These are phyloP conservation scores for Alviniconcha strummeri DNA, from an alignment of 2,888 invertebrate species.

Conservation along the genomic window DNA sequence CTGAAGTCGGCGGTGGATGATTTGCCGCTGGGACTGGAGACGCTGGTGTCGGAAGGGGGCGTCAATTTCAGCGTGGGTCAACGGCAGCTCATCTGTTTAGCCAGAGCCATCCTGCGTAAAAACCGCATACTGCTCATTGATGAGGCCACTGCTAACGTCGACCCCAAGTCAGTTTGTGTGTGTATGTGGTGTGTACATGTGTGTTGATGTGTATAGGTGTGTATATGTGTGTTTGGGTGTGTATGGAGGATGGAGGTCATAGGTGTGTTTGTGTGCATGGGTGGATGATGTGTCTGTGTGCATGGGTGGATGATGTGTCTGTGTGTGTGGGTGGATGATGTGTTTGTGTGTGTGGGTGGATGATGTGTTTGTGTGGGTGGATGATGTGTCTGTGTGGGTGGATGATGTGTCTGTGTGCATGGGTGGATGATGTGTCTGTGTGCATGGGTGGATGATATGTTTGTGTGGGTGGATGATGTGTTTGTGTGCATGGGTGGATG, in stretches of 20 bases:
- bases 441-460: conserved; percentile 25
- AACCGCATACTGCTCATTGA: conserved; percentile 72
- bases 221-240: background rate
- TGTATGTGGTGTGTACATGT: conserved; percentile 1
- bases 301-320: too few relatives aligned
- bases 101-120: conserved; percentile 66
- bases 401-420: too few relatives aligned
- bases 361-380: too few relatives aligned
- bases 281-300: too few relatives aligned
- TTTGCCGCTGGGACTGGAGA: conserved; percentile 41
- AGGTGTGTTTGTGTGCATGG: too few relatives aligned
- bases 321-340: too few relatives aligned
- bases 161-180: conserved; percentile 57
- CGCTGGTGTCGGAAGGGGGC: conserved; percentile 8
- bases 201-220: background rate
- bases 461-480: conserved; percentile 19
- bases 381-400: too few relatives aligned
- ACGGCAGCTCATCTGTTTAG: conserved; percentile 60
- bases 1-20: conserved; percentile 64
- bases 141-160: conserved; percentile 73
- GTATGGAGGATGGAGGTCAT: too few relatives aligned
- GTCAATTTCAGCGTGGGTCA: conserved; percentile 66
- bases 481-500: background rate
- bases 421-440: too few relatives aligned
- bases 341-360: too few relatives aligned